Percentiles rank a stretch among this genome's conserved stretches.
Evolutionary conservation across 1,140 invertebrate species (phyloP).

Genomic region (Agraylea sexmaculata): DNA sequence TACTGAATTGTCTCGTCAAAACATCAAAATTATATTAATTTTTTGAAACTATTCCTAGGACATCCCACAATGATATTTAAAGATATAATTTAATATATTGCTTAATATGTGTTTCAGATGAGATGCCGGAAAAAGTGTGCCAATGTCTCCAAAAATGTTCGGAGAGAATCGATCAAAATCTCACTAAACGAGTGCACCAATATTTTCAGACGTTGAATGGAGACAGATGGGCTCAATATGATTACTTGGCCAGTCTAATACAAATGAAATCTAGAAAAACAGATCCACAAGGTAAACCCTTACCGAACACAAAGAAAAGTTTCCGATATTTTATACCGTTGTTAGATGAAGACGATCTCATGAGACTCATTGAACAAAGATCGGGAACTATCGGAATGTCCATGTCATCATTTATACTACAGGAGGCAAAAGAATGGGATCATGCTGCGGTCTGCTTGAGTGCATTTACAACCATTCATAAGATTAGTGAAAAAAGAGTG

Average conservation of each 20-base stretch:
- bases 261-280: constrained; percentile 12
- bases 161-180: constrained; percentile 32
- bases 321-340: constrained; percentile 25
- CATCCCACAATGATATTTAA: no score
- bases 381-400: background rate
- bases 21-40: no score
- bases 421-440: constrained; percentile 11
- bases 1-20: no score
- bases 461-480: constrained; percentile 17
- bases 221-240: constrained; percentile 36
- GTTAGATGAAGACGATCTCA: constrained; percentile 14
- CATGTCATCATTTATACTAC: constrained; percentile 12
- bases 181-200: constrained; percentile 31
- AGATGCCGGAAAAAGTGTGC: constrained; percentile 35
- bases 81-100: no score
- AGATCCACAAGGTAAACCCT: constrained; percentile 22
- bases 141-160: constrained; percentile 43
- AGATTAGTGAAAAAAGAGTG: constrained; percentile 21
- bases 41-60: no score
- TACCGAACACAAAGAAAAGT: constrained; percentile 22
- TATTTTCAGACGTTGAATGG: constrained; percentile 38
- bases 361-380: constrained; percentile 7
- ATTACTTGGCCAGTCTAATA: constrained; percentile 19
- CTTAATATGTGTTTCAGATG: no score
- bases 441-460: constrained; percentile 18